Base-by-base conservation (phyloP, 2,113 vertebrate genomes). In the Sporophila hypoxantha region DNA sequence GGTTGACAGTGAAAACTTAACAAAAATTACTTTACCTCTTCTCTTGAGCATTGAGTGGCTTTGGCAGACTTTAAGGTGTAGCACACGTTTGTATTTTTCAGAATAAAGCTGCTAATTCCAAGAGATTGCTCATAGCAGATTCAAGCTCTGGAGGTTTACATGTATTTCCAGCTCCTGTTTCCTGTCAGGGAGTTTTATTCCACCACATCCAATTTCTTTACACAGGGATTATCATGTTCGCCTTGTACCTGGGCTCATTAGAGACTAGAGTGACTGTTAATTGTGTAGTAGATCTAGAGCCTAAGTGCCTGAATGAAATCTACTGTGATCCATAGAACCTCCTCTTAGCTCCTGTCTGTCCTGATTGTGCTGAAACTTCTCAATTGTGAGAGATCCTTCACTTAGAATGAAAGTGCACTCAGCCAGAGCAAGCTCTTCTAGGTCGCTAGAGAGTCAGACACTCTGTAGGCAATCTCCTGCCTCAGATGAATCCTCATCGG, bases 281-380 rank as follows among this genome's bases (percentile, higher is more conserved):
- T n/a, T n/a, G n/a, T n/a, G n/a, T n/a, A n/a, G n/a, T n/a, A n/a
- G n/a, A n/a, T n/a, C n/a, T n/a, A n/a, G 77, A n/a, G 32, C 67
- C 27, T 61, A 84, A 95, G 92, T 95, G 81, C 77, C 66, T 94
- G 73, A 90, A 91, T 88, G 80, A 94, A 88, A 69, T 94, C 86
- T 66, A n/a, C n/a, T 85, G 64, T 93, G 93, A 87, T 95, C 81
- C n/a, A 82, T 82, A 94, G 78, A 88, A 93, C 67, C 81, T 85
- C 87, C 77, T 84, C 87, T 91, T 81, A 90, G 88, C 60, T 91
- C 84, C 70, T 87, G 22, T 70, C 92, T 91, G 41, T 68, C n/a
- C 81, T 94, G 84, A 91, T 90, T 91, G 88, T 90, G 71, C 88
- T 25, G 41, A 90, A 93, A 88, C 70, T 82, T 91, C 37, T 59